A percentile compares a stretch with the other conserved stretches of the same genome.
phyloP scores from a whole-genome alignment of 2,113 vertebrate species.

The Dinomys branickii region DNA sequence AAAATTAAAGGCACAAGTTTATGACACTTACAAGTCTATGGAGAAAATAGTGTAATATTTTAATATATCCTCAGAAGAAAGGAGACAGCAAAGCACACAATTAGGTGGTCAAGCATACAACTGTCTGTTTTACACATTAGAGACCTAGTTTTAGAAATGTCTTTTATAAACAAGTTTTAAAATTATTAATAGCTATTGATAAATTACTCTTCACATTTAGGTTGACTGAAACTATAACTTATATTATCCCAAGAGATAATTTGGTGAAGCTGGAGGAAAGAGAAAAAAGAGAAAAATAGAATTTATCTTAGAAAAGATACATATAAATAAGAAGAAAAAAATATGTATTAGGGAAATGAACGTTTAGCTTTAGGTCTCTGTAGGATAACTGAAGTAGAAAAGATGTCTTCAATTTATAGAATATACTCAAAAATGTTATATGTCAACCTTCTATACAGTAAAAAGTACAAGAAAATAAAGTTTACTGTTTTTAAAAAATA shows the following conservation, averaged over 20 bases:
- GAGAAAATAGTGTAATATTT: not conserved
- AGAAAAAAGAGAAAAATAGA: not conserved
- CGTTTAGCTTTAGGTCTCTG: not conserved
- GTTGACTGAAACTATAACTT: not conserved
- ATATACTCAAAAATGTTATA: not conserved
- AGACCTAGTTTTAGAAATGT: not conserved
- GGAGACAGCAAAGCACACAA: not conserved
- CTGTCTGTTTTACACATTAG: not conserved
- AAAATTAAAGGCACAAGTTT: not conserved
- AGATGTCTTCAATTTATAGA: not conserved
- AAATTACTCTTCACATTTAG: not conserved
- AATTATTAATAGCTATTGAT: not conserved
- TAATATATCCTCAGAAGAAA: not conserved
- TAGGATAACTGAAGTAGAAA: not conserved
- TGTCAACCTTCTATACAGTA: not conserved
- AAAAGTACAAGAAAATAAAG: not conserved
- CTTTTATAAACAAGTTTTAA: not conserved
- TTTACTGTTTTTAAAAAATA: slow-evolving; percentile 14
- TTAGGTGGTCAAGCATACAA: not conserved
- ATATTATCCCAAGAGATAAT: not conserved
- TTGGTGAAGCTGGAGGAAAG: not conserved
- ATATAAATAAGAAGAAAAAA: not conserved
- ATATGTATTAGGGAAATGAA: not conserved
- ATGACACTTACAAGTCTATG: not conserved
- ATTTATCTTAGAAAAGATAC: not conserved